Evolutionary conservation across 2,888 invertebrate species (phyloP).

Genomic region (Calephelis perditalis): DNA sequence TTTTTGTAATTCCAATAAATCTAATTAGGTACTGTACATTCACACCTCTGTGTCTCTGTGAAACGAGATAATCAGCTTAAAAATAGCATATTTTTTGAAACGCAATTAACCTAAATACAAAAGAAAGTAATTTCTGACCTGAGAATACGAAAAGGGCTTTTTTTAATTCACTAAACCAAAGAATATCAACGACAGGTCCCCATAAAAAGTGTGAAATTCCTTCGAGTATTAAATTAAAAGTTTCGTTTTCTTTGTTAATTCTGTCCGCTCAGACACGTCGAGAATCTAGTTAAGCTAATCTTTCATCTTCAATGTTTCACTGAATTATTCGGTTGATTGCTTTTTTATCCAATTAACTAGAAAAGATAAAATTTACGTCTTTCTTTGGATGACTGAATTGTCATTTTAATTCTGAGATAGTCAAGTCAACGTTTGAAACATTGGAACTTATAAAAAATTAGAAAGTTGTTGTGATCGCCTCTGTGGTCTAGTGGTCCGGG

Average conservation of each 20-base stretch:
- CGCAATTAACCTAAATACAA: no score
- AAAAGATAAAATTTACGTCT: not conserved
- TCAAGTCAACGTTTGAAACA: not conserved
- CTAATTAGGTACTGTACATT: no score
- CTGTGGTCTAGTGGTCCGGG: no score
- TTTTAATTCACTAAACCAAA: conserved; percentile 3
- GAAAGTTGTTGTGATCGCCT: no score
- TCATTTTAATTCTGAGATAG: not conserved
- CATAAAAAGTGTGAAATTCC: not conserved
- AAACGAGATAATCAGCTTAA: no score
- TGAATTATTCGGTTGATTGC: conserved; percentile 11
- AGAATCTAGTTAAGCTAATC: conserved; percentile 12
- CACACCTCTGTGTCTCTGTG: no score
- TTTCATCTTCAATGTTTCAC: conserved; percentile 8
- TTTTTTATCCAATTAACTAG: conserved; percentile 7
- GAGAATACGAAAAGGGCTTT: not conserved
- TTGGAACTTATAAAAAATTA: no score
- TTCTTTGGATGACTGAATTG: not conserved
- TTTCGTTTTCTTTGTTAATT: conserved; percentile 11
- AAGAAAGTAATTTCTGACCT: no score
- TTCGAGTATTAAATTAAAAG: conserved; percentile 10
- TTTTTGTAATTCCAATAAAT: no score
- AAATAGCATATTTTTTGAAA: no score
- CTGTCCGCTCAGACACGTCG: conserved; percentile 8
- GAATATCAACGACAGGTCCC: conserved; percentile 7